These are phyloP conservation scores for Struthio camelus DNA, from an alignment of 2,113 vertebrate species.

Conservation along the genomic window DNA sequence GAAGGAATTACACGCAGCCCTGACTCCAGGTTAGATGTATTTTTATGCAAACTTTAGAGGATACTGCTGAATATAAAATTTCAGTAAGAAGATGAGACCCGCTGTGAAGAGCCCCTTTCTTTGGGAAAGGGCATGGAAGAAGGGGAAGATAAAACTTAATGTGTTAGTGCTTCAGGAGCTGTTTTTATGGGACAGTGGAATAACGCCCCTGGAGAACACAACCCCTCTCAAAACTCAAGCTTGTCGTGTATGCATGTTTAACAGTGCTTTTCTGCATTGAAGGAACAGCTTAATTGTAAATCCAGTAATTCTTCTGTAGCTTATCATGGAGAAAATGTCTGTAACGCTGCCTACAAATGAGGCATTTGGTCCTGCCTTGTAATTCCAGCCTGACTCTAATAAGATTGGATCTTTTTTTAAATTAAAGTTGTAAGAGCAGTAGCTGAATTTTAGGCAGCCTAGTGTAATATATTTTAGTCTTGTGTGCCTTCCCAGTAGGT, in stretches of 20 bases:
- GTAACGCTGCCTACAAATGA: neutral
- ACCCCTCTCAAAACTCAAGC: neutral
- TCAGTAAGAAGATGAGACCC: neutral
- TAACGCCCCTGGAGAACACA: neutral
- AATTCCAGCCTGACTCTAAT: slow-evolving; percentile 9
- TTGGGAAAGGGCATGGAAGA: neutral
- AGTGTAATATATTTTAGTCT: accelerated
- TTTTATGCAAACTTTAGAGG: neutral
- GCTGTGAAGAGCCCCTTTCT: neutral
- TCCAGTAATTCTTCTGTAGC: slow-evolving; percentile 1
- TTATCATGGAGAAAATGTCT: neutral
- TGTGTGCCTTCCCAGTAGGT: neutral
- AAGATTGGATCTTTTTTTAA: neutral
- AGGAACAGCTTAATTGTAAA: neutral
- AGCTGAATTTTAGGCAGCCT: neutral
- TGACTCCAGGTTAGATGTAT: neutral
- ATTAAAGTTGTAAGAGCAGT: neutral
- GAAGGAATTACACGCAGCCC: neutral
- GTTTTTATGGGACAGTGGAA: neutral
- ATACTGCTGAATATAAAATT: neutral
- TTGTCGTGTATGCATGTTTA: neutral
- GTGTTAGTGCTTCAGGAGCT: neutral
- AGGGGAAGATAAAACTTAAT: neutral
- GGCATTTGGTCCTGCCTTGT: neutral
- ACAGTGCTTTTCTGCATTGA: neutral